Evolutionary conservation across 1,140 invertebrate genomes (phyloP).

Genomic region (Drosophila gunungcola): DNA sequence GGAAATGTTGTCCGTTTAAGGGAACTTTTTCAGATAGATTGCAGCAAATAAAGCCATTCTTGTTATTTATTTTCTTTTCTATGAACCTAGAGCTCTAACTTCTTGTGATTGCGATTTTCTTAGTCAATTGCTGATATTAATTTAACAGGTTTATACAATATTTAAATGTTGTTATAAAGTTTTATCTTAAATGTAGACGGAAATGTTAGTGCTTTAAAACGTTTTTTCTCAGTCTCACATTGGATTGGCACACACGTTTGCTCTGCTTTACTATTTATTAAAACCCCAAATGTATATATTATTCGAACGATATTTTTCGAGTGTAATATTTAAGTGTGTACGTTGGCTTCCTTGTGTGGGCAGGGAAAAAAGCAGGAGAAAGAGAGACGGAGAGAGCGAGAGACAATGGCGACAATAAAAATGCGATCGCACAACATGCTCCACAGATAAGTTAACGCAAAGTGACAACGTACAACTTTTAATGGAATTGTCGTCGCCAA

Average conservation of each 20-base stretch:
- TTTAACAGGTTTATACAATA: no score
- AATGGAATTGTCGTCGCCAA: slow-evolving; percentile 79
- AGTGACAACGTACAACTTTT: slow-evolving; percentile 83
- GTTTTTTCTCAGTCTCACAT: background rate
- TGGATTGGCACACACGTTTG: no score
- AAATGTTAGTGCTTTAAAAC: no score
- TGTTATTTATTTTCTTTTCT: no score
- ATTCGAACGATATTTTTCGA: background rate
- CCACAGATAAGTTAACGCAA: slow-evolving; percentile 81
- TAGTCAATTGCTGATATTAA: no score
- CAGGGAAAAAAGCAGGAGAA: slow-evolving; percentile 27
- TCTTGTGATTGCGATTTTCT: no score
- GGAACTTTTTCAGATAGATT: no score
- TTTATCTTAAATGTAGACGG: no score
- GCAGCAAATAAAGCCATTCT: no score
- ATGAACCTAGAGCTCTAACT: no score
- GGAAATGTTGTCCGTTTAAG: no score
- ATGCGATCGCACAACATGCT: slow-evolving; percentile 83
- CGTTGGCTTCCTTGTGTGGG: slow-evolving; percentile 57
- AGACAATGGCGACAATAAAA: slow-evolving; percentile 84
- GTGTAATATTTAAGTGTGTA: slow-evolving; percentile 27
- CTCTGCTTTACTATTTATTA: background rate
- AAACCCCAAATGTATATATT: background rate
- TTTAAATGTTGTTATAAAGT: no score
- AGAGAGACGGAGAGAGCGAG: slow-evolving; percentile 29